Evolutionary conservation across 2,888 invertebrate genomes (phyloP).

Genomic region (Heliconius charithonia): DNA sequence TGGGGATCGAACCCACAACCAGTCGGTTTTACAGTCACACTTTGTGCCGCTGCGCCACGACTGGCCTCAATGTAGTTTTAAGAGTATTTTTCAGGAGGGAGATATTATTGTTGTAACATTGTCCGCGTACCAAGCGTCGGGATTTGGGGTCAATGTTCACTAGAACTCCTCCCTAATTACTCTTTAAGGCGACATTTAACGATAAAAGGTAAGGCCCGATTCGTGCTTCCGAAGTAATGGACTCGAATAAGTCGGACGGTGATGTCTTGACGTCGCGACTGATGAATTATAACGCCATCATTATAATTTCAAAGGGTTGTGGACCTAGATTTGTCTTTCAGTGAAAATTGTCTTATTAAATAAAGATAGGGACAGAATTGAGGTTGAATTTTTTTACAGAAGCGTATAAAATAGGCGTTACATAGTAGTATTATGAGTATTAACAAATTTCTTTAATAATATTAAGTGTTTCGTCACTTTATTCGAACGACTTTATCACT

Average conservation of each 20-base stretch:
- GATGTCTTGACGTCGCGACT: conserved; percentile 54
- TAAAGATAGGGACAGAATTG: neutral
- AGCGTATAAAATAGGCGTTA: too few species aligned
- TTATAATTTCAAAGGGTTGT: conserved; percentile 34
- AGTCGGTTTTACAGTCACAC: too few species aligned
- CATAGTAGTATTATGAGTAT: too few species aligned
- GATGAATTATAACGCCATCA: conserved; percentile 58
- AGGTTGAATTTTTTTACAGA: neutral
- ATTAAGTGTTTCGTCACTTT: too few species aligned
- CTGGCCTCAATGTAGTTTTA: too few species aligned
- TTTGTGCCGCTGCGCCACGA: too few species aligned
- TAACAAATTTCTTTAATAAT: too few species aligned
- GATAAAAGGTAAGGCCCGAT: conserved; percentile 61
- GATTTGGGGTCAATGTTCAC: conserved; percentile 51
- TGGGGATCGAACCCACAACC: too few species aligned
- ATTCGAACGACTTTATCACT: too few species aligned
- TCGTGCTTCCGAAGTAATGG: conserved; percentile 67
- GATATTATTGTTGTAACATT: conserved; percentile 47
- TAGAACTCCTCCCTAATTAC: conserved; percentile 53
- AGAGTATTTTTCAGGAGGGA: conserved; percentile 16
- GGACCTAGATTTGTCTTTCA: neutral
- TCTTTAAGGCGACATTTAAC: conserved; percentile 63
- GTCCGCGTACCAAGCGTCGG: conserved; percentile 56
- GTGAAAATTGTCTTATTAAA: neutral
- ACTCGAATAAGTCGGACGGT: conserved; percentile 63